Evolutionary conservation across 2,888 invertebrate species (phyloP), one percentile per base, ranked within the genome.

Genomic region (Lasiommata megera): DNA sequence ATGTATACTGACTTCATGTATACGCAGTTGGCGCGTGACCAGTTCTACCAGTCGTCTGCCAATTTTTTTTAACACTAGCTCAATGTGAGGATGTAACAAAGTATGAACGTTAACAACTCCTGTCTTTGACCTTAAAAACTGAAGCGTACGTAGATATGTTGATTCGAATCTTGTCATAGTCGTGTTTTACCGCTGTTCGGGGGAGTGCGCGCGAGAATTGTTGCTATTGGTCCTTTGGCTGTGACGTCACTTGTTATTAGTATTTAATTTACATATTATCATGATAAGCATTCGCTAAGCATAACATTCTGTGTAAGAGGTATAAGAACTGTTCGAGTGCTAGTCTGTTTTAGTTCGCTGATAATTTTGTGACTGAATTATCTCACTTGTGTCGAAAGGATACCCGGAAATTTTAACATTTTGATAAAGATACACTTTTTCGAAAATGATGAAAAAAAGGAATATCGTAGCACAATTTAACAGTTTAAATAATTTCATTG

Each of bases 201-300:
- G 83, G 88, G 89, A 87, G 86, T 88, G 88, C 65, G 76, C 70
- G 65, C 68, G 73, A 67, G 67, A 59, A 50, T 56, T 44, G 58
- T 68, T 68, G 63, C 71, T 60, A 87, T 89, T 88, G 88, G 88
- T 64, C 60, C 69, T 57, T 36, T 23, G 18, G 17, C 38, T 36
- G 69, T 86, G 86, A 86, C 84, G 84, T 86, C 82, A 82, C 68
- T 34, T 74, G 71, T 80, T 87, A 82, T 85, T 86, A 83, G 80
- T 67, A 73, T 73, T 79, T 76, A 77, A 77, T 75, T 70, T 73
- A 68, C 67, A 41, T 73, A 74, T 74, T 68, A 82, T 80, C 78
- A 65, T 71, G 80, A 84, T 81, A 80, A 82, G 79, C 82, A 82
- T 73, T 71, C 66, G 58, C 38, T 67, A 64, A 62, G 54, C 62